Evolutionary conservation across 1,140 invertebrate genomes (phyloP).

Genomic region (Hesperophylax magnus): DNA sequence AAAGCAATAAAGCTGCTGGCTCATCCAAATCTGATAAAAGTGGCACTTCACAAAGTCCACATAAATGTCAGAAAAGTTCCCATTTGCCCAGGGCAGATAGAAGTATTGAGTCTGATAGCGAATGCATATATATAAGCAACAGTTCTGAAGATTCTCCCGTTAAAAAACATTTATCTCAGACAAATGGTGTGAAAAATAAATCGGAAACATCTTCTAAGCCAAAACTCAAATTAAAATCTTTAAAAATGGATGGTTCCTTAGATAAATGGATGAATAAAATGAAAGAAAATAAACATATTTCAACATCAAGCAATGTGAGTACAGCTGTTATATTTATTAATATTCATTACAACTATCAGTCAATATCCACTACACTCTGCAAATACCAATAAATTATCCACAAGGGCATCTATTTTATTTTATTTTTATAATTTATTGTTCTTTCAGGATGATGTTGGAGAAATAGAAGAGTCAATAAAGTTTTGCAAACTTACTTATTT

Average conservation of each 20-base stretch:
- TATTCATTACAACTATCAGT: too few relatives aligned
- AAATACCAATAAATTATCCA: too few relatives aligned
- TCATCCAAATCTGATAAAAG: too few relatives aligned
- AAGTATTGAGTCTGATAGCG: neutral
- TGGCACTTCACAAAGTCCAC: too few relatives aligned
- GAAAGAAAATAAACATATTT: slow-evolving; percentile 26
- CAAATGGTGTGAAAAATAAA: slow-evolving; percentile 6
- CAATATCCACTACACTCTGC: too few relatives aligned
- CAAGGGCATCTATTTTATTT: neutral
- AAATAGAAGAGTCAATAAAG: slow-evolving; percentile 59
- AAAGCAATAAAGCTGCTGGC: too few relatives aligned
- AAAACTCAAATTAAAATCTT: slow-evolving; percentile 43
- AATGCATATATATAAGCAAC: neutral
- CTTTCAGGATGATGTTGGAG: slow-evolving; percentile 59
- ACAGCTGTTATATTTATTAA: too few relatives aligned
- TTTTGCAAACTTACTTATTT: slow-evolving; percentile 66
- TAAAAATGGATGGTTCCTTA: slow-evolving; percentile 49
- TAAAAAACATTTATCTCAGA: neutral
- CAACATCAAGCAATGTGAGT: slow-evolving; percentile 12
- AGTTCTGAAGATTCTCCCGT: slow-evolving; percentile 1
- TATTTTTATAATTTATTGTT: neutral
- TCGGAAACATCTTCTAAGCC: slow-evolving; percentile 13
- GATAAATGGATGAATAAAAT: slow-evolving; percentile 42
- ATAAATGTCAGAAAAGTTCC: too few relatives aligned
- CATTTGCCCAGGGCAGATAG: neutral